phyloP scores from a whole-genome alignment of 2,797 vertebrate genomes.

The Crenuchus spilurus region DNA sequence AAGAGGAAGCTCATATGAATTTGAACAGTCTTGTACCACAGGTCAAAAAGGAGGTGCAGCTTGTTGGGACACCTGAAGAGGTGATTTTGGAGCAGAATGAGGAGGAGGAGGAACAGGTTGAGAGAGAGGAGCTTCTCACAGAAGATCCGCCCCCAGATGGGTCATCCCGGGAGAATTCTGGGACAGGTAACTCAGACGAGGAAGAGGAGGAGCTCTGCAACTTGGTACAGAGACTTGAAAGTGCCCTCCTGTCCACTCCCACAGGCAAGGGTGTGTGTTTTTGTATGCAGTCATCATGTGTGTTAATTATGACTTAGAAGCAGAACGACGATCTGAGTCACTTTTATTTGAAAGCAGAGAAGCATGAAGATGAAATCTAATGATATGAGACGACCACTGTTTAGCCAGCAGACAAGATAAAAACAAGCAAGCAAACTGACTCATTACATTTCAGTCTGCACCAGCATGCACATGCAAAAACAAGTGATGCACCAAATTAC shows the following conservation, averaged over 20 bases:
- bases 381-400: no score
- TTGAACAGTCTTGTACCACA: neutral
- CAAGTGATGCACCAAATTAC: no score
- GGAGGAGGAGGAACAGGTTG: neutral
- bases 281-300: neutral
- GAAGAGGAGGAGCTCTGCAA: constrained; percentile 65
- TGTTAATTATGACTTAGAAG: no score
- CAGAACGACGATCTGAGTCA: no score
- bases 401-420: no score
- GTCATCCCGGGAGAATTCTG: constrained; percentile 5
- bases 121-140: constrained; percentile 4
- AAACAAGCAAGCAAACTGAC: no score
- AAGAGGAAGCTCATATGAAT: constrained; percentile 34
- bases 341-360: no score
- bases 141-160: neutral
- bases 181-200: constrained; percentile 19
- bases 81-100: neutral
- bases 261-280: constrained; percentile 57
- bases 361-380: no score
- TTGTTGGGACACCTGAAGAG: neutral
- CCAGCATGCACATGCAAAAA: no score
- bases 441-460: no score
- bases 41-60: neutral
- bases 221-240: constrained; percentile 73
- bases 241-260: constrained; percentile 66